phyloP scores from a whole-genome alignment of 2,113 vertebrate species.

The Gulo gulo region DNA sequence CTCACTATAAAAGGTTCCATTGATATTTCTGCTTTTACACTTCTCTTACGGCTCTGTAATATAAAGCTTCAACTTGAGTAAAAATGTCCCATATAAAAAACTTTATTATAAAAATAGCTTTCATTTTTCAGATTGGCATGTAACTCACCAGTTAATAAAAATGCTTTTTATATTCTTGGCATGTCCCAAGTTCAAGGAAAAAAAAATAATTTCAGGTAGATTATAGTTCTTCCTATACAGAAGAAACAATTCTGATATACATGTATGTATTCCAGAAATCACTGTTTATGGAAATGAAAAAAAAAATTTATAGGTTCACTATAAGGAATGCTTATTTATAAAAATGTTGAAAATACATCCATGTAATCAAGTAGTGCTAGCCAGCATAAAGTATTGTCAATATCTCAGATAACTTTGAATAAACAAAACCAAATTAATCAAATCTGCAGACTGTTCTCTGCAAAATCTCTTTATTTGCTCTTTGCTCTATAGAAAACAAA shows the following conservation, averaged over 20 bases:
- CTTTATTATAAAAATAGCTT: conserved; percentile 13
- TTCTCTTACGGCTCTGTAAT: background rate
- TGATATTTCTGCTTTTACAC: background rate
- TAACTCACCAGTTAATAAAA: conserved; percentile 24
- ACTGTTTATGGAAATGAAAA: background rate
- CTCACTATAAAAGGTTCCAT: background rate
- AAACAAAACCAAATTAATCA: background rate
- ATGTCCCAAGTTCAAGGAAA: background rate
- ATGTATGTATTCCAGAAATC: background rate
- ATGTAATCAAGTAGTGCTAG: background rate
- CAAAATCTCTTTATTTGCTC: background rate
- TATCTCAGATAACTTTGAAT: background rate
- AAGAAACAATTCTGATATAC: background rate
- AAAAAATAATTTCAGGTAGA: background rate
- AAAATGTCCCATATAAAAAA: background rate
- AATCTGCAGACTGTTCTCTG: background rate
- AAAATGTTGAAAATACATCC: background rate
- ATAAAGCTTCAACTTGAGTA: background rate
- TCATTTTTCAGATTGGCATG: conserved; percentile 19
- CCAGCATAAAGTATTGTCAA: background rate
- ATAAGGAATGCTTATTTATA: conserved; percentile 23
- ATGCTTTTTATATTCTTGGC: background rate
- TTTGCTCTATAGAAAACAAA: background rate
- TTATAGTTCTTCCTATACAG: background rate
- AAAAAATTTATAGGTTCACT: background rate